These are phyloP conservation scores for Epinotia demarniana DNA, from an alignment of 2,888 invertebrate species.

Conservation along the genomic window DNA sequence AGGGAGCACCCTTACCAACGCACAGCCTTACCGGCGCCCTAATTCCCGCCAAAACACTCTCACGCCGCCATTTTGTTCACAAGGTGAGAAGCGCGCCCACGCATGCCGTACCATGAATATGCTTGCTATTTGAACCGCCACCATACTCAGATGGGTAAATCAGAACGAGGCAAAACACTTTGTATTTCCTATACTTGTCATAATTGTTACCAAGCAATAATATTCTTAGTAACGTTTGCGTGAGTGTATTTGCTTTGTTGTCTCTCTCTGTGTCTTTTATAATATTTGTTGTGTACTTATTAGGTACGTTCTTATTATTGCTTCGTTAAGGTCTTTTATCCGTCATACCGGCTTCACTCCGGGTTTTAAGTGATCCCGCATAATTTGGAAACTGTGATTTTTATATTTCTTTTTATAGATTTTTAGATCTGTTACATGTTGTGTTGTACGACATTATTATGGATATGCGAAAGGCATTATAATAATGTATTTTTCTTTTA, in stretches of 20 bases:
- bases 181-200: neutral
- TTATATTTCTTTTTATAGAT: constrained; percentile 81
- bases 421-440: constrained; percentile 82
- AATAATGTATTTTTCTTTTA: constrained; percentile 50
- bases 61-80: constrained; percentile 83
- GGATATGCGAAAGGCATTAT: constrained; percentile 54
- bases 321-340: constrained; percentile 69
- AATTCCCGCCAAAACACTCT: constrained; percentile 79
- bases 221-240: constrained; percentile 72
- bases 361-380: constrained; percentile 82
- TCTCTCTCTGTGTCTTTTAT: constrained; percentile 78
- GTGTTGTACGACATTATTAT: constrained; percentile 72
- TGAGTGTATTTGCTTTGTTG: constrained; percentile 77
- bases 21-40: constrained; percentile 91
- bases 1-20: constrained; percentile 99
- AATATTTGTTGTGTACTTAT: constrained; percentile 81
- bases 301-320: constrained; percentile 74
- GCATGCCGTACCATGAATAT: constrained; percentile 70
- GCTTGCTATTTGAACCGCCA: constrained; percentile 51
- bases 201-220: constrained; percentile 56
- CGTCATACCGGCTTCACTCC: constrained; percentile 73
- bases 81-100: constrained; percentile 82
- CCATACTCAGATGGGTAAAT: neutral
- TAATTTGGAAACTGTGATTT: constrained; percentile 84
- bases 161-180: neutral